phyloP scores from a whole-genome alignment of 2,888 invertebrate species.

The Odontomyia ornata region DNA sequence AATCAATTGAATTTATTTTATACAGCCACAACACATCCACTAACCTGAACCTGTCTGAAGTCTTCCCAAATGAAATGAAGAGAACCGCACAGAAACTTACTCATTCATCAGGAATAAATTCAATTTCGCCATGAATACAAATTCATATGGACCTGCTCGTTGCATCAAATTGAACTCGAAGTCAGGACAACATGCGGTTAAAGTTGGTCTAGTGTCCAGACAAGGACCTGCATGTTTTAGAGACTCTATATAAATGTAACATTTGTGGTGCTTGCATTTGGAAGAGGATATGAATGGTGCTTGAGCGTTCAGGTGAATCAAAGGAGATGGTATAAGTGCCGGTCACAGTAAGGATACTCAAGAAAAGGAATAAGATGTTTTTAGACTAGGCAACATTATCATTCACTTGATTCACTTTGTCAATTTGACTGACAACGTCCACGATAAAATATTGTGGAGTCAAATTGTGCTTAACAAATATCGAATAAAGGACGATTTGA shows the following conservation, averaged over 20 bases:
- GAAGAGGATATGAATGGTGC: not conserved
- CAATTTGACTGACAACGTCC: no score
- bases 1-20: conserved; percentile 26
- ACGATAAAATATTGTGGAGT: no score
- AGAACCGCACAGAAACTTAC: conserved; percentile 39
- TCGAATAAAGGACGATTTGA: no score
- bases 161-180: conserved; percentile 37
- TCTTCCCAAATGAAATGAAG: conserved; percentile 32
- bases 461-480: no score
- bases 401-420: no score
- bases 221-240: not conserved
- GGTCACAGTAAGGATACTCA: no score
- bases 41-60: conserved; percentile 4
- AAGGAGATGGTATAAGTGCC: no score
- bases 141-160: conserved; percentile 14
- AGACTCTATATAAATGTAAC: not conserved
- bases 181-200: conserved; percentile 34
- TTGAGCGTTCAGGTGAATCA: conserved; percentile 17
- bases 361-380: no score
- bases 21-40: not conserved
- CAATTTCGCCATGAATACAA: conserved; percentile 38
- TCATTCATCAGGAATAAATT: conserved; percentile 42
- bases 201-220: conserved; percentile 13
- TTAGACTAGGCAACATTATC: no score
- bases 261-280: not conserved